phyloP scores from a whole-genome alignment of 2,888 invertebrate species.

The Andrena flavipes region DNA sequence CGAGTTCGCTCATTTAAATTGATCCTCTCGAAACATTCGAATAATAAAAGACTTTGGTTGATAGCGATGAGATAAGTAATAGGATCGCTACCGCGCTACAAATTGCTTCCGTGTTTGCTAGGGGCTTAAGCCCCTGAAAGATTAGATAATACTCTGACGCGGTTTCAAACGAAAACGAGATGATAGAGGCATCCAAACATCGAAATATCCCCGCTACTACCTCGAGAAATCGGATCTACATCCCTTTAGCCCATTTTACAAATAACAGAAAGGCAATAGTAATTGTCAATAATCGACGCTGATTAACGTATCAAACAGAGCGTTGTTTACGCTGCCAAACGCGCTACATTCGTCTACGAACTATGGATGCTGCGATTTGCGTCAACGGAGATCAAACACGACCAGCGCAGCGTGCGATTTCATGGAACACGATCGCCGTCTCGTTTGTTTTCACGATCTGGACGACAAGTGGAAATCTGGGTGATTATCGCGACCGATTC shows the following conservation, averaged over 20 bases:
- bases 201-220: too few species aligned
- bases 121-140: slow-evolving; percentile 28
- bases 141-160: slow-evolving; percentile 45
- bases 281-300: neutral
- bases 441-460: slow-evolving; percentile 72
- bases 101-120: slow-evolving; percentile 46
- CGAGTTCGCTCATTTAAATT: neutral
- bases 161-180: neutral
- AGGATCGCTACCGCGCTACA: neutral
- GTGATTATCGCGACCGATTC: slow-evolving; percentile 47
- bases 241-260: neutral
- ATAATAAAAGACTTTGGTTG: neutral
- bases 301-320: neutral
- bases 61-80: slow-evolving; percentile 34
- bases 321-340: neutral
- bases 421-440: slow-evolving; percentile 55
- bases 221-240: too few species aligned
- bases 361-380: slow-evolving; percentile 33
- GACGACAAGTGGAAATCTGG: slow-evolving; percentile 62
- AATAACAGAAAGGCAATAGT: neutral
- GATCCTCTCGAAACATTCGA: neutral
- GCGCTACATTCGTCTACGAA: neutral
- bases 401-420: slow-evolving; percentile 50
- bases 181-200: neutral
- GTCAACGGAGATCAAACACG: slow-evolving; percentile 13